A percentile compares a stretch with the other conserved stretches of the same genome.
phyloP scores from a whole-genome alignment of 2,113 vertebrate genomes.

The Podarcis muralis region DNA sequence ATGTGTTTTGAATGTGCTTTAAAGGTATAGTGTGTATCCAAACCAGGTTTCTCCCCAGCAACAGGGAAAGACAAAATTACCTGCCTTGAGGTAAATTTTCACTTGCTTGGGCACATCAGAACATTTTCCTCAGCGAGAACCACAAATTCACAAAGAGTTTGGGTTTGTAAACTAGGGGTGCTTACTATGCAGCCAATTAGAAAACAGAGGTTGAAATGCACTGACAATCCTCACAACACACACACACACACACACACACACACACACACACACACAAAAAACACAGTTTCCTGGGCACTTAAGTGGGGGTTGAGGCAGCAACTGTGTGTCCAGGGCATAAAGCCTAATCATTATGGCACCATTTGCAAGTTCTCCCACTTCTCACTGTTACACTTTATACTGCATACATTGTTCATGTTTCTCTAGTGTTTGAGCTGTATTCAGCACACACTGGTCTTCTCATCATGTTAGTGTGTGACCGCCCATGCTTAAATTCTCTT shows the following conservation, averaged over 20 bases:
- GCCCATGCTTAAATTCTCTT: neutral
- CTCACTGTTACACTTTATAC: neutral
- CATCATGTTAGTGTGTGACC: neutral
- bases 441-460: neutral
- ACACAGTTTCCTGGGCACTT: neutral
- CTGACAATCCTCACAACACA: neutral
- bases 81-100: neutral
- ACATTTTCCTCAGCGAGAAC: neutral
- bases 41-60: neutral
- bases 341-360: neutral
- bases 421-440: neutral
- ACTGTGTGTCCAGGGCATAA: too few relatives aligned
- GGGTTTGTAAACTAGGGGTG: neutral
- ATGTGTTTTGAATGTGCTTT: too few relatives aligned
- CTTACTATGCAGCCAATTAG: neutral
- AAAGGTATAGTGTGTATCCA: too few relatives aligned
- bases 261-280: too few relatives aligned
- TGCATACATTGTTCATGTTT: neutral
- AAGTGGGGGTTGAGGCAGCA: neutral
- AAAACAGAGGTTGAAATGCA: neutral
- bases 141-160: neutral
- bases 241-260: neutral
- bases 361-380: neutral
- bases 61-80: constrained; percentile 13
- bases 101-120: neutral